These are phyloP conservation scores for Strix aluco DNA, from an alignment of 2,113 vertebrate species.

Conservation along the genomic window DNA sequence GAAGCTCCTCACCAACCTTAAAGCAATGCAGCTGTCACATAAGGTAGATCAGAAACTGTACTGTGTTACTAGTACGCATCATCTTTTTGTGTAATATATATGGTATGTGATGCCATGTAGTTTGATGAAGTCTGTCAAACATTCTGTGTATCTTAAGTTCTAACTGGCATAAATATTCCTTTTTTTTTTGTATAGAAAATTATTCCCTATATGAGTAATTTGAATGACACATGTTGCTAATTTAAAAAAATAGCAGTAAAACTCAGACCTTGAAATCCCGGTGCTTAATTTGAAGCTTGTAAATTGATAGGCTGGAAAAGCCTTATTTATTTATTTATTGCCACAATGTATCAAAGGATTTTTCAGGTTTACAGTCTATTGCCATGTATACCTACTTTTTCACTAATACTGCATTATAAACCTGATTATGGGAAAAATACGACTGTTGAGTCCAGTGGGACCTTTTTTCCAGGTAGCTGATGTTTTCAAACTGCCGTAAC, in stretches of 20 bases:
- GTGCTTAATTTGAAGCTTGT: not conserved
- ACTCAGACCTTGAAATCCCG: not conserved
- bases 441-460: not conserved
- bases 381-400: not conserved
- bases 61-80: not conserved
- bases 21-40: not conserved
- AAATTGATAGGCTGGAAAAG: not conserved
- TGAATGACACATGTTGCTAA: not conserved
- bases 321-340: not conserved
- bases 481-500: not conserved
- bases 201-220: not conserved
- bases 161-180: not conserved
- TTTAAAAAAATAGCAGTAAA: not conserved
- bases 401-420: not conserved
- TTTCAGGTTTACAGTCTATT: not conserved
- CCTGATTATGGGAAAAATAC: not conserved
- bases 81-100: not conserved
- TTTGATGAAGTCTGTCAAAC: constrained; percentile 10
- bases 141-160: not conserved
- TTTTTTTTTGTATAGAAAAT: not conserved
- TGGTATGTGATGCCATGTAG: not conserved
- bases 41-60: not conserved
- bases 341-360: not conserved
- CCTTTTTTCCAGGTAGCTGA: not conserved
- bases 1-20: not conserved